These are phyloP conservation scores for Octodonta nipae DNA, from an alignment of 2,888 invertebrate species.

Conservation along the genomic window DNA sequence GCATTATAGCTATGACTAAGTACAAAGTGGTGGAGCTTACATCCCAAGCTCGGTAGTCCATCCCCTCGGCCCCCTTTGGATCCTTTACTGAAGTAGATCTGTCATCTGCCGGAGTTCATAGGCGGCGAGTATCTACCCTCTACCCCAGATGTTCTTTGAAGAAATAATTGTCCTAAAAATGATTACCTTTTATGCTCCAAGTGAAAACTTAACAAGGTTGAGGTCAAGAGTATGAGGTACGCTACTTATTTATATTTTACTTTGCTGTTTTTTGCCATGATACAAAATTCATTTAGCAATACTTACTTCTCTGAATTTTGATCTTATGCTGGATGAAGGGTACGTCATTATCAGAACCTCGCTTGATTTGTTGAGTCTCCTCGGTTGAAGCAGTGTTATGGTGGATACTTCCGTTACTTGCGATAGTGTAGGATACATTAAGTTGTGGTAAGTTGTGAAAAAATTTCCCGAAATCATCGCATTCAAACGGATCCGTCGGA, in stretches of 20 bases:
- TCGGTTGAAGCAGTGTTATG: constrained; percentile 10
- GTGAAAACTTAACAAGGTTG: background rate
- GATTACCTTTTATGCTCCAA: background rate
- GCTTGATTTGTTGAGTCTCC: constrained; percentile 8
- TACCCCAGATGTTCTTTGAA: too few species aligned
- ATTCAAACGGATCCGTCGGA: constrained; percentile 9
- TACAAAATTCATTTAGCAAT: background rate
- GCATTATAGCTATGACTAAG: too few species aligned
- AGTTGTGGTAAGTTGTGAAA: constrained; percentile 11
- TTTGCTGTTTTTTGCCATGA: background rate
- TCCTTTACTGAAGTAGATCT: too few species aligned
- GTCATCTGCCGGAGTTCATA: too few species aligned
- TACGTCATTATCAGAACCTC: constrained; percentile 9
- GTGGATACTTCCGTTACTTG: constrained; percentile 23
- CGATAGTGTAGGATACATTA: constrained; percentile 10
- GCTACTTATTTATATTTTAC: background rate
- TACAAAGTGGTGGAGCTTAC: too few species aligned
- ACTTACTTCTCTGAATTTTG: constrained; percentile 6
- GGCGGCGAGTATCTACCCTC: too few species aligned
- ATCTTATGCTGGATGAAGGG: constrained; percentile 6
- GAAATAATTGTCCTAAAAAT: background rate
- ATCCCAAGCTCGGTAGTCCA: too few species aligned
- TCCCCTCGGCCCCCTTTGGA: too few species aligned
- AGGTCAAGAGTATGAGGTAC: background rate
- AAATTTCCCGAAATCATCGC: constrained; percentile 7